Conservation (phyloP, 1,140 invertebrate genomes). For the Temnothorax nylanderi region DNA sequence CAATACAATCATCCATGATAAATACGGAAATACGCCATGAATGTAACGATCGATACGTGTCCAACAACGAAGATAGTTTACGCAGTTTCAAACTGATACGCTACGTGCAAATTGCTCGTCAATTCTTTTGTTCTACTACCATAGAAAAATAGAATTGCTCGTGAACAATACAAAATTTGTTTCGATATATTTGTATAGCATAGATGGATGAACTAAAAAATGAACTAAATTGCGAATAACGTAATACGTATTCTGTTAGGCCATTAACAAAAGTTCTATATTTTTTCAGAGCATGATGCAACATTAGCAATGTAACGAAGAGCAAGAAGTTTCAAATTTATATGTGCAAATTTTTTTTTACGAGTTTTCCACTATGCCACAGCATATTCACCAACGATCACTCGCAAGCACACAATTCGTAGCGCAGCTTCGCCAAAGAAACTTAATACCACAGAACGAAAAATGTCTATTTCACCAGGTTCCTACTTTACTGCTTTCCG, state of each 20-base stretch:
- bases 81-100: not conserved
- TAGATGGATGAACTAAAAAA: not conserved
- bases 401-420: not conserved
- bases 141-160: not conserved
- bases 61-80: conserved; percentile 19
- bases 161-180: not conserved
- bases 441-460: not conserved
- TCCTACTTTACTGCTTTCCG: not conserved
- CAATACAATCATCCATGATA: conserved; percentile 4
- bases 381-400: not conserved
- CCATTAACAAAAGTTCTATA: not conserved
- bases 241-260: not conserved
- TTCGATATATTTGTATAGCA: not conserved
- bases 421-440: not conserved
- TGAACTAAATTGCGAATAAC: not conserved
- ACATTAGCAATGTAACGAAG: not conserved
- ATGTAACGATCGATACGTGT: conserved; percentile 19
- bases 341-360: not conserved
- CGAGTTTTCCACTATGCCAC: not conserved
- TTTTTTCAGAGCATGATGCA: not conserved
- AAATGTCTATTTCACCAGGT: not conserved
- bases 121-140: not conserved
- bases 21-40: conserved; percentile 31
- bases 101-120: not conserved
- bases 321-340: not conserved